Conservation (phyloP, 2,888 invertebrate genomes). For the Cybosia mesomella region DNA sequence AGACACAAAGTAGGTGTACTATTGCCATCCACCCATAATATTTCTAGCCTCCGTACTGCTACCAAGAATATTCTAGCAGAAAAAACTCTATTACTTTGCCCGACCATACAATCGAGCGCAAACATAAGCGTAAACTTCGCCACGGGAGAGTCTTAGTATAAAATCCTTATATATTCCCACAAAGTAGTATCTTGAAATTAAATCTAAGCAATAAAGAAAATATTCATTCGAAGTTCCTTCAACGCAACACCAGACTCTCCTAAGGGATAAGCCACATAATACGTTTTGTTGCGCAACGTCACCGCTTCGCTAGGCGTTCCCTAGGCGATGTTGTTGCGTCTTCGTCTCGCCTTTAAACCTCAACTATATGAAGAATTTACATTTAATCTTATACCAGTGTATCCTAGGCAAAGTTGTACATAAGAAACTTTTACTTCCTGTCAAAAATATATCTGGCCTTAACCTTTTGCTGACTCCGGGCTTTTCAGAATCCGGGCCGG, state of each 20-base stretch:
- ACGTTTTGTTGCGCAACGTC: constrained; percentile 50
- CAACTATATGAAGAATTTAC: constrained; percentile 37
- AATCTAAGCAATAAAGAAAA: constrained; percentile 43
- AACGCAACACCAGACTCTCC: constrained; percentile 32
- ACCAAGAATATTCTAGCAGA: not conserved
- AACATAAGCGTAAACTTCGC: not conserved
- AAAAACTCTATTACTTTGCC: not conserved
- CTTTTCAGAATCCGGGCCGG: no score
- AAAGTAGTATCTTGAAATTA: constrained; percentile 28
- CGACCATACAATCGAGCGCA: not conserved
- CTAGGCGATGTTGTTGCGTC: constrained; percentile 40
- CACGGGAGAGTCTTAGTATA: not conserved
- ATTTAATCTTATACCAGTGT: not conserved
- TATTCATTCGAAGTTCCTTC: constrained; percentile 44
- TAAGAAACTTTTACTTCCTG: not conserved
- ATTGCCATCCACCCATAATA: not conserved
- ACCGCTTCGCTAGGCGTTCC: constrained; percentile 34
- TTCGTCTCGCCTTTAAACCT: constrained; percentile 48
- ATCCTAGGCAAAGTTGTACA: not conserved
- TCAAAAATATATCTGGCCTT: no score
- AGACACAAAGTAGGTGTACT: no score
- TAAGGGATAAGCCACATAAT: constrained; percentile 47
- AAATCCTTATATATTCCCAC: not conserved
- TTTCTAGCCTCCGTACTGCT: not conserved
- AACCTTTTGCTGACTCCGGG: no score